Base-by-base conservation (phyloP, 2,888 invertebrate genomes). In the Sisyra terminalis region DNA sequence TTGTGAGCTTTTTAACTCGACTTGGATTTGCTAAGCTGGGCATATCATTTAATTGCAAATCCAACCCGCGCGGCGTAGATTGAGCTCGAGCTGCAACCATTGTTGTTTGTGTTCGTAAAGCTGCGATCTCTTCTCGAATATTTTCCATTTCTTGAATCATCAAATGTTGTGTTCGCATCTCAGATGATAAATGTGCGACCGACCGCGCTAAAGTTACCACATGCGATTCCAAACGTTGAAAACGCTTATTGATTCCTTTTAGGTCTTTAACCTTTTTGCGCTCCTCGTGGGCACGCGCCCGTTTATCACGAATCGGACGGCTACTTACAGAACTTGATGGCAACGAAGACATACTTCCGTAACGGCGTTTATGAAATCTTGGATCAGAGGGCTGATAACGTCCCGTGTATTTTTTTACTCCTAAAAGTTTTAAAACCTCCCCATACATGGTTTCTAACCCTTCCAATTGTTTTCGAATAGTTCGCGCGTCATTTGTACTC, bases 91-190 rank as follows among this genome's bases (percentile, higher is more conserved):
- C 66, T 53, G 68, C 70, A 34, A 69, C 57, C 66, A 71, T 69
- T 50, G 69, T 71, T 17, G 71, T 70, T 53, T 78, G 80, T 50
- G 80, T 77, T 47, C 83, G 61, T 43, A 88, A 63, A 13, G 83
- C 78, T 0, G 81, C 73, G 43, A 90, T 75, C 64, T 90, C 89
- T 3, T 81, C 78, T 39, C 87, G 66, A 51, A 90, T 79, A 58
- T 75, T 78, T 61, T 90, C 89, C 73, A 92, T 78, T 66, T 90
- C 89, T 67, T 86, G 84, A 60, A 85, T 82, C 67, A 89, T 80
- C 45, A 86, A 69, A 58, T 87, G 88, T 56, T 90, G 88, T 1
- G 87, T 85, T 46, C 88, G 65, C 82, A 90, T 85, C 66, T 92
- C 90, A 3, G 86, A 86, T 30, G 89, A 89, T 32, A 92, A 68